Conservation (phyloP, 2,113 vertebrate species). For the Siniperca knerii region DNA sequence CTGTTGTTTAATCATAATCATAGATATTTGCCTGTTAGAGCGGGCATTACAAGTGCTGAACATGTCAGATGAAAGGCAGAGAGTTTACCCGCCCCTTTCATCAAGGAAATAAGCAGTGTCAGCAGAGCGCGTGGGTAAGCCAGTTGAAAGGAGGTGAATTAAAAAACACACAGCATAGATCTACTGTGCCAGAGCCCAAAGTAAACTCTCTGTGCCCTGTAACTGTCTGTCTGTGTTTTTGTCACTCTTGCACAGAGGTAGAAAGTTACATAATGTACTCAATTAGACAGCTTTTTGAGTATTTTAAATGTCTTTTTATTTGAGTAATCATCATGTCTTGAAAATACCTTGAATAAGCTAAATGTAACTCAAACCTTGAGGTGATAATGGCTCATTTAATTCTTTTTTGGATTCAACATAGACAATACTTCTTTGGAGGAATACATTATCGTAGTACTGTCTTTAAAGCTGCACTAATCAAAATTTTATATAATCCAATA, state of each 20-base stretch:
- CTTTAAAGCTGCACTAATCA: neutral
- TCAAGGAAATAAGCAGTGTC: conserved; percentile 68
- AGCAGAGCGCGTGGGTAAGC: conserved; percentile 48
- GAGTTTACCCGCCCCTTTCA: conserved; percentile 39
- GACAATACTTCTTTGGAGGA: neutral
- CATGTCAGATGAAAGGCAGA: conserved; percentile 49
- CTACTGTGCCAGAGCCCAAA: conserved; percentile 57
- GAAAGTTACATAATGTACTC: neutral
- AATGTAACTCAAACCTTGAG: neutral
- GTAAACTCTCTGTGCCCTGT: conserved; percentile 59
- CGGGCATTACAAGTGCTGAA: conserved; percentile 44
- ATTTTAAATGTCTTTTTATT: conserved; percentile 14
- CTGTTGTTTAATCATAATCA: conserved; percentile 45
- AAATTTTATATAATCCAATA: neutral
- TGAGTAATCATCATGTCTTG: neutral
- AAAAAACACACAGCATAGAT: conserved; percentile 65
- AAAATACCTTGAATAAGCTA: neutral
- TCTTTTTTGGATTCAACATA: neutral
- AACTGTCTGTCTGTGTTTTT: conserved; percentile 28
- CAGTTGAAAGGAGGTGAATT: conserved; percentile 67
- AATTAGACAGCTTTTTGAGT: neutral
- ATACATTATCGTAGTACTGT: neutral
- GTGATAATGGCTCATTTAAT: neutral
- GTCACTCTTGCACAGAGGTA: neutral
- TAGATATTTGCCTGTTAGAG: conserved; percentile 33